Conservation (phyloP, 37 sponge, comb jelly and placozoan genomes). For the Eunapius fragilis region DNA sequence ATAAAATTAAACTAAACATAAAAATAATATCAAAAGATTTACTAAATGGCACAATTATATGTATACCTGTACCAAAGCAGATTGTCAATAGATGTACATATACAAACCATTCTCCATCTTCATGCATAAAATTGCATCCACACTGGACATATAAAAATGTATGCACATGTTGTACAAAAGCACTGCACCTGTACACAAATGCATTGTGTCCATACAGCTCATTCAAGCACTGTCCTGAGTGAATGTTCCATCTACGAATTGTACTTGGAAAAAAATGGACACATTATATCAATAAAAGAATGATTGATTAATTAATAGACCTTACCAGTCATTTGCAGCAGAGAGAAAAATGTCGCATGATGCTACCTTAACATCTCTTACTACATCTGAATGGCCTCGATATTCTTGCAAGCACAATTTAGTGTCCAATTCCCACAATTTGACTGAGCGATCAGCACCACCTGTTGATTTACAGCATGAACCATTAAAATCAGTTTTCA, state of each 20-base stretch:
- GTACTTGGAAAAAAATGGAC: constrained; percentile 20
- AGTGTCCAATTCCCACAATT: constrained; percentile 58
- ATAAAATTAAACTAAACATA: no score
- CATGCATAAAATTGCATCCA: no score
- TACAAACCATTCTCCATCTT: no score
- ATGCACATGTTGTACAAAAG: not conserved
- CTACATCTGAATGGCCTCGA: constrained; percentile 67
- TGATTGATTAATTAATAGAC: no score
- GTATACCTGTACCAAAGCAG: no score
- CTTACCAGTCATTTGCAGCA: constrained; percentile 79
- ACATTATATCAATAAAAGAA: not conserved
- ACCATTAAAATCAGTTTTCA: no score
- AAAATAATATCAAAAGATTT: no score
- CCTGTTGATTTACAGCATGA: constrained; percentile 21
- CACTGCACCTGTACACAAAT: constrained; percentile 68
- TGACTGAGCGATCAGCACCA: constrained; percentile 58
- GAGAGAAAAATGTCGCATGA: constrained; percentile 60
- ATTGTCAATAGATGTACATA: no score
- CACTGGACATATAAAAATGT: not conserved
- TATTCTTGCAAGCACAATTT: constrained; percentile 58
- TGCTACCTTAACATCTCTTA: constrained; percentile 70
- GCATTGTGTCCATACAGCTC: constrained; percentile 65
- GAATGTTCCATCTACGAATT: constrained; percentile 72
- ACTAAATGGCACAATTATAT: not conserved
- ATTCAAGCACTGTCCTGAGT: constrained; percentile 63